A percentile compares a stretch with the other conserved stretches of the same genome.
phyloP scores from a whole-genome alignment of 2,113 vertebrate genomes.

The Pelobates fuscus region DNA sequence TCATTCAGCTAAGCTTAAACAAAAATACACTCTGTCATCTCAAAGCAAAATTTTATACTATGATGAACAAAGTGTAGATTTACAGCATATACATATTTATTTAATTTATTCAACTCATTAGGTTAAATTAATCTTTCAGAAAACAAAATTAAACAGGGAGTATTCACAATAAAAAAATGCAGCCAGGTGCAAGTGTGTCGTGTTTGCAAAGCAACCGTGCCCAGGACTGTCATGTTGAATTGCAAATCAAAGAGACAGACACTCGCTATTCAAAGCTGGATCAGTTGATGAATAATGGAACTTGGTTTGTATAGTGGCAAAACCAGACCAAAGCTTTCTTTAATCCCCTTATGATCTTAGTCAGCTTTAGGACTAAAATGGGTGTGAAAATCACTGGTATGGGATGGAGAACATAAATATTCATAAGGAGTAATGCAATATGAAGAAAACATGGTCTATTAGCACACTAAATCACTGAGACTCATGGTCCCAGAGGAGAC shows the following conservation, averaged over 20 bases:
- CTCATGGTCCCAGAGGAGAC: slow-evolving; percentile 7
- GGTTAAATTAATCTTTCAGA: neutral
- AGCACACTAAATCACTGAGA: slow-evolving; percentile 24
- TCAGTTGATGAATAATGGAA: slow-evolving; percentile 38
- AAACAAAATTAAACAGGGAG: neutral
- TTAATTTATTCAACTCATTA: neutral
- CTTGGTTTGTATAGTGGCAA: slow-evolving; percentile 1
- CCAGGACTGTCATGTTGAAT: neutral
- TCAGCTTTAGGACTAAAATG: slow-evolving; percentile 40
- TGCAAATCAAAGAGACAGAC: slow-evolving; percentile 26
- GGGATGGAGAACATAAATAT: slow-evolving; percentile 23
- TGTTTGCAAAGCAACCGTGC: slow-evolving; percentile 19
- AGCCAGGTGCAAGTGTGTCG: slow-evolving; percentile 28
- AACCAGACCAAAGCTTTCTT: slow-evolving; percentile 25
- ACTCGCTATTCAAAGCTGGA: slow-evolving; percentile 25
- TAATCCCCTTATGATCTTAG: slow-evolving; percentile 41
- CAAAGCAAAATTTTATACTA: too few species aligned
- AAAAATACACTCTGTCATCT: too few species aligned
- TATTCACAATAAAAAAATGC: neutral
- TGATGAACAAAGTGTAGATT: too few species aligned
- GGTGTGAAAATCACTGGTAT: slow-evolving; percentile 28
- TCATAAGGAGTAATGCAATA: slow-evolving; percentile 28
- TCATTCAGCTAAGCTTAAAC: too few species aligned
- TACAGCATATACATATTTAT: too few species aligned
- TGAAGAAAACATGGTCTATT: slow-evolving; percentile 14